Evolutionary conservation across 2,113 vertebrate genomes (phyloP).

Genomic region (Pleuronectes platessa): DNA sequence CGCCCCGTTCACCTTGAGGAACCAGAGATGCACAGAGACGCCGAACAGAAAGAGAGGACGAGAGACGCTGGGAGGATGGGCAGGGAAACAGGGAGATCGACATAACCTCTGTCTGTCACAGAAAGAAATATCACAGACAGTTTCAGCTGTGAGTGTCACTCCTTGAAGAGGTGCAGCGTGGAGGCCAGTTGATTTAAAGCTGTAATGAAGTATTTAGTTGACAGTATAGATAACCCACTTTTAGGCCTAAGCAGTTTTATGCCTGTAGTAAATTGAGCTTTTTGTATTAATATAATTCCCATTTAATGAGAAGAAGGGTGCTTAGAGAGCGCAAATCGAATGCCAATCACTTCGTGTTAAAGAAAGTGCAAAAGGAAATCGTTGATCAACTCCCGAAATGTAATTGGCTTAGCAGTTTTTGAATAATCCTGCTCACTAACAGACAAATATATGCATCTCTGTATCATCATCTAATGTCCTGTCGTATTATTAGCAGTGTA

Average conservation of each 20-base stretch:
- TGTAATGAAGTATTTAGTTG: background rate
- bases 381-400: too few species aligned
- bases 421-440: too few species aligned
- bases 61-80: constrained; percentile 8
- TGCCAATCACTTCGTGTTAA: too few species aligned
- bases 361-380: too few species aligned
- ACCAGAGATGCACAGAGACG: constrained; percentile 57
- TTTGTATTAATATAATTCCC: background rate
- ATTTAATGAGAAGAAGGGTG: too few species aligned
- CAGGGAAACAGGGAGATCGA: background rate
- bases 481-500: too few species aligned
- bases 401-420: too few species aligned
- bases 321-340: too few species aligned
- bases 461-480: too few species aligned
- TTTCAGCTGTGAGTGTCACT: background rate
- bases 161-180: background rate
- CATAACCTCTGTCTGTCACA: constrained; percentile 13
- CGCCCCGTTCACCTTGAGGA: constrained; percentile 77
- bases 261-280: background rate
- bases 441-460: too few species aligned
- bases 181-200: background rate
- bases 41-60: constrained; percentile 54
- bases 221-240: background rate
- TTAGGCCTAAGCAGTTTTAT: background rate
- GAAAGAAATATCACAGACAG: background rate